Evolutionary conservation across 2,113 vertebrate species (phyloP).

Genomic region (Atherinomorus stipes): DNA sequence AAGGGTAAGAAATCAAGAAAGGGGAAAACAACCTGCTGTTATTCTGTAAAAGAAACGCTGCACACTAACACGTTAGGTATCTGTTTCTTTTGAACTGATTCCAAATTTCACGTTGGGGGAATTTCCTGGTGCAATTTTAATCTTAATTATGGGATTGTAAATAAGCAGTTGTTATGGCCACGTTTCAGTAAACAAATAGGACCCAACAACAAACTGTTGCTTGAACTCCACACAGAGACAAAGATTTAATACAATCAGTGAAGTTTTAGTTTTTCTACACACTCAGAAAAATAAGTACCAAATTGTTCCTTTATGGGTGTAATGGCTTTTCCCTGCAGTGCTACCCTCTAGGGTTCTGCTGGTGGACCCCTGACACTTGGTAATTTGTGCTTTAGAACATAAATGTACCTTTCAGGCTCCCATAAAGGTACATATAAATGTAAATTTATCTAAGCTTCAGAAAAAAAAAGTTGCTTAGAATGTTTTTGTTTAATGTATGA

Average conservation of each 20-base stretch:
- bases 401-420: too few species aligned
- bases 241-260: not conserved
- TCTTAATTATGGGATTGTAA: constrained; percentile 26
- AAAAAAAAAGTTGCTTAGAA: not conserved
- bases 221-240: not conserved
- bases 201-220: not conserved
- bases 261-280: not conserved
- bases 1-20: constrained; percentile 81
- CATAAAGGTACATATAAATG: too few species aligned
- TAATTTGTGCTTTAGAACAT: too few species aligned
- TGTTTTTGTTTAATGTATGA: not conserved
- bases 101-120: constrained; percentile 61
- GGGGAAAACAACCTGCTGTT: too few species aligned
- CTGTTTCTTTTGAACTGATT: constrained; percentile 17
- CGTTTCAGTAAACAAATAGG: constrained; percentile 12
- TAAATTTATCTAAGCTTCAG: not conserved
- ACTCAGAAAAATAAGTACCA: too few species aligned
- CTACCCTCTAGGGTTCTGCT: too few species aligned
- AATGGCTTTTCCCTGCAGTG: too few species aligned
- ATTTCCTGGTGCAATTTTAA: constrained; percentile 30
- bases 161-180: constrained; percentile 7
- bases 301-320: too few species aligned
- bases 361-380: too few species aligned
- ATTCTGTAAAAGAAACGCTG: too few species aligned
- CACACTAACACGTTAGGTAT: not conserved